Base-by-base conservation (phyloP, 2,888 invertebrate species). In the Heteropelma amictum region DNA sequence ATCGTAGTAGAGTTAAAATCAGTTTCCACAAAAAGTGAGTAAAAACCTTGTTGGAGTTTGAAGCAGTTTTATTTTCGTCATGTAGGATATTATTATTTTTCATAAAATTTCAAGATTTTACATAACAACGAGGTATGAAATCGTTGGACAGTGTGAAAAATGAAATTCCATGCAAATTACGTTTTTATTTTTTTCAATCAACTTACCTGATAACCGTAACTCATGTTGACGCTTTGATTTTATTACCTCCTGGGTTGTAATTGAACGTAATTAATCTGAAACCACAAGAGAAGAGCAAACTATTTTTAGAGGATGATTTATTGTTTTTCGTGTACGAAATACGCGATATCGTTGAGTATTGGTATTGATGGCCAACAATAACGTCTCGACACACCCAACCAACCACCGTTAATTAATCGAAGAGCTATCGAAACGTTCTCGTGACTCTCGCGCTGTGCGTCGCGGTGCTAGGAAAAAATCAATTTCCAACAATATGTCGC, bases 141-240 rank as follows among this genome's bases (percentile, higher is more conserved):
- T 8, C 3, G 19, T 17, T 17, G 17, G 17, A 21, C 33, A 38
- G 6, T 12, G n/a, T 0, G 3, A 56, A 12, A 3, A 26, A n/a
- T 10, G 21, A 6, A 5, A 35, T 38, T 8, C 30, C 6, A 14
- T 28, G 12, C 23, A 2, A 23, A 14, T 26, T 1, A 5, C 19
- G n/a, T 7, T 7, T 14, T 33, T 33, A 10, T 30, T 49, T 23
- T 1, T 0, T 26, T 7, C 33, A 21, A 45, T 49, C 28, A 33
- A 38, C 58, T 54, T 71, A 88, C 88, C 82, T 87, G 87, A 64
- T 88, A 88, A 56, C 87, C 87, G 84, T 88, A 88, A 81, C 86
- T 88, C 88, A 88, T 88, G 30, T 80, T 84, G 76, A 14, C 30
- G 26, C 38, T 10, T 69, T 12, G 33, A 8, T 33, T n/a, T 56